Base-by-base conservation (phyloP, 2,797 vertebrate genomes). In the Hephaestus fuliginosus region DNA sequence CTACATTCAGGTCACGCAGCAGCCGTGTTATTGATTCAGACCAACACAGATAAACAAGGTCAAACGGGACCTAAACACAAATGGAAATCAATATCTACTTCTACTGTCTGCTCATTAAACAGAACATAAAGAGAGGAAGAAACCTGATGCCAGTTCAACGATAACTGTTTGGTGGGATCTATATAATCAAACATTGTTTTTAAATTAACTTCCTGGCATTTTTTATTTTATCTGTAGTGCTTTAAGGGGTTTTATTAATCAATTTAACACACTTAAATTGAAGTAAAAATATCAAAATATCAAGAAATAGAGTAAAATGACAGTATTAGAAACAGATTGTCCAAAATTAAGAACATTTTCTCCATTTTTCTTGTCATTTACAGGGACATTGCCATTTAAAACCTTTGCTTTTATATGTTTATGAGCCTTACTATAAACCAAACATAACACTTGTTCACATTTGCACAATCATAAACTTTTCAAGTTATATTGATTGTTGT, bases 91-190 rank as follows among this genome's bases (percentile, higher is more conserved):
- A 28, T 76, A 60, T 36, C 15, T 15, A 36, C 20, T 49, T n/a
- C 17, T 25, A 0, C 39, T 1, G 2, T 46, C 3, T 1, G 7
- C 28, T 68, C 14, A 39, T 68, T 69, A 39, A 74, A 69, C 20
- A 13, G n/a, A 78, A 70, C 28, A 41, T 52, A 48, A 71, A 72
- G 25, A 71, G 55, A 15, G 60, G 69, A 78, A 76, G 65, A 72
- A 52, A 52, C 22, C 12, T 36, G 48, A 20, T 18, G 70, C 46
- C 10, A 52, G 44, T 55, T 80, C 7, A 73, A 22, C 57, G 60
- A 11, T 41, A 72, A 33, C 66, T 0, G 18, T 56, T 57, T 17
- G n/a, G 36, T 62, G 7, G 28, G 12, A 66, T 39, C 43, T 57
- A 28, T 36, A 36, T 36, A 36, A 36, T 18, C 1, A 22, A 4